Evolutionary conservation across 2,113 vertebrate genomes (phyloP), one percentile per base, ranked within the genome.

Genomic region (Cephalopterus ornatus): DNA sequence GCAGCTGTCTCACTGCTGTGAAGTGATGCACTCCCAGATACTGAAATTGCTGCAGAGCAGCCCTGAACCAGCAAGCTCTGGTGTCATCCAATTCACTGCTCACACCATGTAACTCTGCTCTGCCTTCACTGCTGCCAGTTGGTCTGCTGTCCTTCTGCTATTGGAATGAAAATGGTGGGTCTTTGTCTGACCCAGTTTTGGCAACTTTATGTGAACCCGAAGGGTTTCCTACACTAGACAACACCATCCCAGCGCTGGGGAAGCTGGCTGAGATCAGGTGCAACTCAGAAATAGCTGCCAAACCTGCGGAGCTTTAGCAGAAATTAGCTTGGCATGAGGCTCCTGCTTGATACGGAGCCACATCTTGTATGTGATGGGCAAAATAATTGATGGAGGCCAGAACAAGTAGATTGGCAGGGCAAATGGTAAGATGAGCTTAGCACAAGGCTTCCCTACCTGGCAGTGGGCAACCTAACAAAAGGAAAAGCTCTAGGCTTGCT

Each of bases 221-320:
- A 28, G 67, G 39, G 17, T 24, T 79, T 14, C 41, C 72, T 44
- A 2, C 5, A 16, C 35, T 52, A 53, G 44, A 6, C 17, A 61
- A 3, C 12, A 21, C 13, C 23, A 65, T 4, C 20, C 32, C 16
- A n/a, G n/a, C 0, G 0, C 3, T 91, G 65, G 47, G 42, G 14
- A 52, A 75, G 39, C 39, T 80, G 75, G 23, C 14, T 13, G 18
- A 33, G 37, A n/a, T 17, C 59, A 93, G 65, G 14, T 26, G 30
- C 7, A 35, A 2, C 41, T 56, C 44, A 11, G 21, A 92, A 72
- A 4, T 3, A 13, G 24, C 47, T 81, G 65, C 55, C 50, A 89
- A 1, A 21, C 63, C 70, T 68, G 39, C 11, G 33, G 68, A 81
- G 17, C 20, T 72, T 44, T 27, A 46, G 26, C 66, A 88, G 55